Evolutionary conservation across 1,140 invertebrate species (phyloP).

Genomic region (Drosophila ambigua): DNA sequence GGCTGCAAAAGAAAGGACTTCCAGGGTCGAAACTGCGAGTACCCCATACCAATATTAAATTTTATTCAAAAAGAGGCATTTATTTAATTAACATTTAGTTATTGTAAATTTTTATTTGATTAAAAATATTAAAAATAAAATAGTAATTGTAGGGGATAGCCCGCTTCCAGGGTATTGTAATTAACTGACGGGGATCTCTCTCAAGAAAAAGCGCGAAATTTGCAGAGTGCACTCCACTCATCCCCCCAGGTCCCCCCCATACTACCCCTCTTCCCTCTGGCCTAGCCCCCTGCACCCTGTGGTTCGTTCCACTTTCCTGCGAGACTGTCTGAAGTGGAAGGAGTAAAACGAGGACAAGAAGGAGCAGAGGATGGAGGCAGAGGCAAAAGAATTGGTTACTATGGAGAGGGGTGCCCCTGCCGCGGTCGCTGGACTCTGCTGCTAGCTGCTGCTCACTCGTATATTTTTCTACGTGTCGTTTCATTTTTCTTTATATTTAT

Average conservation of each 20-base stretch:
- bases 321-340: constrained; percentile 60
- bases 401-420: constrained; percentile 48
- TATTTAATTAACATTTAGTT: background rate
- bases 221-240: constrained; percentile 28
- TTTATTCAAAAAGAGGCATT: background rate
- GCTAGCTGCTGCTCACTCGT: constrained; percentile 19
- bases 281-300: constrained; percentile 14
- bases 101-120: background rate
- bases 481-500: constrained; percentile 2
- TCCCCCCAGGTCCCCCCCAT: background rate
- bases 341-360: constrained; percentile 4
- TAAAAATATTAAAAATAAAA: too few relatives aligned
- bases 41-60: background rate
- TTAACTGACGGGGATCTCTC: constrained; percentile 24
- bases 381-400: constrained; percentile 10
- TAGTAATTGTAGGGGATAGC: too few relatives aligned
- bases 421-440: constrained; percentile 23
- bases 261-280: background rate
- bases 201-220: constrained; percentile 45
- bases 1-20: background rate
- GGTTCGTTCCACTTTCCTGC: constrained; percentile 63
- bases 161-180: constrained; percentile 7
- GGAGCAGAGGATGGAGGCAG: background rate
- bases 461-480: background rate
- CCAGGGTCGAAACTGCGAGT: background rate